Percentiles rank a stretch among this genome's conserved stretches.
Conservation (phyloP, 2,797 vertebrate genomes). For the Trachurus trachurus region DNA sequence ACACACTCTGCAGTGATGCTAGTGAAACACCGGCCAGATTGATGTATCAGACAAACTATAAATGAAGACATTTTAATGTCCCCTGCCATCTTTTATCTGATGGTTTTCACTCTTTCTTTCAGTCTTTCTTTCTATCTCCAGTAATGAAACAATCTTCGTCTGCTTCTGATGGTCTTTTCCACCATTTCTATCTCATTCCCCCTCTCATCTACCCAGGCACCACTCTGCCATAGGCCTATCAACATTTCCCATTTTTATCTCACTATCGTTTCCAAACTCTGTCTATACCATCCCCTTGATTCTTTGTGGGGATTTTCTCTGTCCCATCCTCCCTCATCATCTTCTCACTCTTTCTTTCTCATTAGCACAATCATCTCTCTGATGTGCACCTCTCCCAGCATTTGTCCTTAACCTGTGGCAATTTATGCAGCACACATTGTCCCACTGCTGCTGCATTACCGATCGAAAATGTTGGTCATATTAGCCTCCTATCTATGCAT, state of each 20-base stretch:
- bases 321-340: slow-evolving; percentile 33
- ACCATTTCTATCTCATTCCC: slow-evolving; percentile 43
- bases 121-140: slow-evolving; percentile 35
- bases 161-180: slow-evolving; percentile 27
- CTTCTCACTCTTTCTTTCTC: slow-evolving; percentile 37
- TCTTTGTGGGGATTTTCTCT: slow-evolving; percentile 23
- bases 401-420: slow-evolving; percentile 59
- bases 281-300: slow-evolving; percentile 15
- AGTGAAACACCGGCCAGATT: slow-evolving; percentile 25
- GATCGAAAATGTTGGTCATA: slow-evolving; percentile 58
- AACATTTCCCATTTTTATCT: slow-evolving; percentile 53
- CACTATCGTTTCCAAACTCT: slow-evolving; percentile 37
- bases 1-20: slow-evolving; percentile 5
- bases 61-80: slow-evolving; percentile 49
- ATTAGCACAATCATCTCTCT: slow-evolving; percentile 48
- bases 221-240: slow-evolving; percentile 13
- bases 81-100: slow-evolving; percentile 49
- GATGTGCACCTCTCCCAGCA: slow-evolving; percentile 16
- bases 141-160: slow-evolving; percentile 20
- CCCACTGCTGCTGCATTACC: slow-evolving; percentile 39
- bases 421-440: slow-evolving; percentile 47
- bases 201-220: slow-evolving; percentile 50
- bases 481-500: slow-evolving; percentile 53
- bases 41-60: slow-evolving; percentile 32
- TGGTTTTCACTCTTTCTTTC: slow-evolving; percentile 20